Percentiles rank a stretch among this genome's conserved stretches.
Evolutionary conservation across 2,888 invertebrate genomes (phyloP).

Genomic region (Agrotis exclamationis): DNA sequence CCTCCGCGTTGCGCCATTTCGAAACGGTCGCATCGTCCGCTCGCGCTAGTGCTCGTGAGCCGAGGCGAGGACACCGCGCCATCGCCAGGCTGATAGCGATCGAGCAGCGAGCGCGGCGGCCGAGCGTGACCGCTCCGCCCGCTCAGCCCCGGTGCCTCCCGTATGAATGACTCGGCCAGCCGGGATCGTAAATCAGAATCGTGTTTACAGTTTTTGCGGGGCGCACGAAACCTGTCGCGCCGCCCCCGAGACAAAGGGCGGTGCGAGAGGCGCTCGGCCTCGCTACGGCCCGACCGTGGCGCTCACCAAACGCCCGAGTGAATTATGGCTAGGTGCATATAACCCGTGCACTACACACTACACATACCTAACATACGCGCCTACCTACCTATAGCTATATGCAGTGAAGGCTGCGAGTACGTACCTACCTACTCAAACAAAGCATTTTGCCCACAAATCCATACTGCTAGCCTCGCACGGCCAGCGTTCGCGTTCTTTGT

Average conservation of each 20-base stretch:
- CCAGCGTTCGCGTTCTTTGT: constrained; percentile 81
- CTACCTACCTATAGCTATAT: constrained; percentile 82
- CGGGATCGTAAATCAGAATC: constrained; percentile 84
- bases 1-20: constrained; percentile 90
- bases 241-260: constrained; percentile 84
- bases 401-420: constrained; percentile 88
- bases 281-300: constrained; percentile 75
- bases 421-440: constrained; percentile 89
- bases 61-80: constrained; percentile 82
- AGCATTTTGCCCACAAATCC: constrained; percentile 88
- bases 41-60: constrained; percentile 73
- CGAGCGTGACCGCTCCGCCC: constrained; percentile 88
- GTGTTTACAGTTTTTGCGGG: constrained; percentile 89
- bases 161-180: constrained; percentile 80
- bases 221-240: constrained; percentile 83
- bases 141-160: constrained; percentile 72
- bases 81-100: constrained; percentile 83
- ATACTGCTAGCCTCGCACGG: constrained; percentile 79
- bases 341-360: constrained; percentile 77
- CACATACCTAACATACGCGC: constrained; percentile 81
- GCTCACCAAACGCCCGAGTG: constrained; percentile 77
- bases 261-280: constrained; percentile 76
- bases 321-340: constrained; percentile 86
- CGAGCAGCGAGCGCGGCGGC: constrained; percentile 83
- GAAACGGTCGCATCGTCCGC: constrained; percentile 84